Percentiles rank a stretch among this genome's conserved stretches.
Evolutionary conservation across 2,797 vertebrate species (phyloP).

Genomic region (Danio jaintianensis): DNA sequence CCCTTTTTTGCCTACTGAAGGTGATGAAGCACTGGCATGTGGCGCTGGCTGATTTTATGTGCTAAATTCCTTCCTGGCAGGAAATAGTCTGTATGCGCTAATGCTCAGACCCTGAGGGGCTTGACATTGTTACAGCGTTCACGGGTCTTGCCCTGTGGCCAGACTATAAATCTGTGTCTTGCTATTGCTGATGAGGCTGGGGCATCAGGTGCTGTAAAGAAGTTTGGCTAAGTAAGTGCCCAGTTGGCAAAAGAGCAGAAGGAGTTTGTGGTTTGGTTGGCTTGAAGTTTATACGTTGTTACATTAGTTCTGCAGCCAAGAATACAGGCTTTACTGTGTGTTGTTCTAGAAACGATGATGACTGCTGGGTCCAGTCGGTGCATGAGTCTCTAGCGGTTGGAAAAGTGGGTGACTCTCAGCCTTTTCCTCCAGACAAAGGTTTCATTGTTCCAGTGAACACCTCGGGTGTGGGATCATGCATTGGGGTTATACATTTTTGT

Average conservation of each 20-base stretch:
- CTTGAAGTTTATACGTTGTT: background rate
- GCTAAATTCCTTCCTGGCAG: slow-evolving; percentile 80
- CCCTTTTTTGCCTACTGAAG: slow-evolving; percentile 50
- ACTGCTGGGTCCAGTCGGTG: slow-evolving; percentile 35
- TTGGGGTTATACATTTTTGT: slow-evolving; percentile 59
- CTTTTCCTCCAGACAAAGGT: slow-evolving; percentile 69
- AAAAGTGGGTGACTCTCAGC: slow-evolving; percentile 68
- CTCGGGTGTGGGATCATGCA: slow-evolving; percentile 54
- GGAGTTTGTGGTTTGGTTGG: background rate
- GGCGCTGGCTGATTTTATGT: slow-evolving; percentile 65
- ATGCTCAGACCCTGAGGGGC: slow-evolving; percentile 57
- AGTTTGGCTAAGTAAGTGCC: slow-evolving; percentile 32
- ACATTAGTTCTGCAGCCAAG: background rate
- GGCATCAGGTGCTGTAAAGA: slow-evolving; percentile 62
- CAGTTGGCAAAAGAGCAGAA: slow-evolving; percentile 11
- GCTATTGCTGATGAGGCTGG: slow-evolving; percentile 62
- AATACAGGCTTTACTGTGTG: background rate
- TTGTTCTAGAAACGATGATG: slow-evolving; percentile 41
- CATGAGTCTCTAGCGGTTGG: slow-evolving; percentile 43
- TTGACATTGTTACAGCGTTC: slow-evolving; percentile 71
- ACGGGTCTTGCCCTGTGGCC: slow-evolving; percentile 60
- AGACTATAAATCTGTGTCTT: slow-evolving; percentile 55
- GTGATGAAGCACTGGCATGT: slow-evolving; percentile 67
- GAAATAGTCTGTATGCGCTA: slow-evolving; percentile 68
- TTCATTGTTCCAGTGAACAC: slow-evolving; percentile 69